Evolutionary conservation across 2,888 invertebrate genomes (phyloP).

Genomic region (Tenthredo distinguenda): DNA sequence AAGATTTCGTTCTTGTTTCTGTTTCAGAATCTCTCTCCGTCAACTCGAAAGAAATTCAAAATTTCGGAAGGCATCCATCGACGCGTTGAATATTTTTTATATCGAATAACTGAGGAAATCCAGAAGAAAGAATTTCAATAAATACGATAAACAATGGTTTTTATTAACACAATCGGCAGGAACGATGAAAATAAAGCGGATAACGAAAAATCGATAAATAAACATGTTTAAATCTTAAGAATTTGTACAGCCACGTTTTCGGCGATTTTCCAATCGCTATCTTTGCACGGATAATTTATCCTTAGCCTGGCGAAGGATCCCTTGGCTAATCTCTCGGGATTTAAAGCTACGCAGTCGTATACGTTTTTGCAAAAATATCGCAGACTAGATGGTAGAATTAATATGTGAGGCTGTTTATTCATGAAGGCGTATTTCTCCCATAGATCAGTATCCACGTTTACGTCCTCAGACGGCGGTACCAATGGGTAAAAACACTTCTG

Average conservation of each 20-base stretch:
- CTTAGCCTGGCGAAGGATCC: slow-evolving; percentile 88
- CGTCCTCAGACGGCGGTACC: slow-evolving; percentile 85
- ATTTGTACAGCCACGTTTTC: slow-evolving; percentile 79
- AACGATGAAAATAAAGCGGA: neutral
- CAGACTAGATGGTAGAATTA: slow-evolving; percentile 92
- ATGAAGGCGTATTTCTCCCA: slow-evolving; percentile 87
- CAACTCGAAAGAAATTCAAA: too few species aligned
- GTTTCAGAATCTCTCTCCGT: too few species aligned
- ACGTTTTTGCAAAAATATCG: slow-evolving; percentile 89
- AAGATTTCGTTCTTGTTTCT: too few species aligned
- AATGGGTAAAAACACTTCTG: slow-evolving; percentile 92
- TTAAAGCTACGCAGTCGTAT: slow-evolving; percentile 89
- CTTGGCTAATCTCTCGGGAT: slow-evolving; percentile 91
- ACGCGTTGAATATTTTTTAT: too few species aligned
- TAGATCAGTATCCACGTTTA: slow-evolving; percentile 86
- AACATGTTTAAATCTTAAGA: slow-evolving; percentile 76
- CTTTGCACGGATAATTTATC: slow-evolving; percentile 73
- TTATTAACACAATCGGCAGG: neutral
- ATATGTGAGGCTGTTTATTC: slow-evolving; percentile 87
- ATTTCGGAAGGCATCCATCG: too few species aligned
- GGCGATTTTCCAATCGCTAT: slow-evolving; percentile 71
- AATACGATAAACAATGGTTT: neutral
- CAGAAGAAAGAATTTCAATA: neutral
- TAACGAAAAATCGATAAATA: neutral
- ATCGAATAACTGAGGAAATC: neutral